phyloP scores from a whole-genome alignment of 2,113 vertebrate genomes.

The Nansenia antarctica region DNA sequence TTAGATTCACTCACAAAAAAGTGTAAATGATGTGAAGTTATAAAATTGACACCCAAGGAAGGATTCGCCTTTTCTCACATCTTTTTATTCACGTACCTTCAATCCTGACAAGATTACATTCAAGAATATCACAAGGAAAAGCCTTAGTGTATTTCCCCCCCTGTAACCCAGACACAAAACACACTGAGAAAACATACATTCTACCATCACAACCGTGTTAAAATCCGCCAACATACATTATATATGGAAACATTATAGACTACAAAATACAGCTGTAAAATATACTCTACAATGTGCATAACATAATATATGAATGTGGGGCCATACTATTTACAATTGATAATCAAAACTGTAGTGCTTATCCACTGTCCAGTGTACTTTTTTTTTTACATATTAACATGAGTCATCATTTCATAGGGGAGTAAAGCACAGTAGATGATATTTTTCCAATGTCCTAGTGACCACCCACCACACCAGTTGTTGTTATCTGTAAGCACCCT shows the following conservation, averaged over 20 bases:
- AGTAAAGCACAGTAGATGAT: conserved; percentile 16
- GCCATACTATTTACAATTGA: conserved; percentile 62
- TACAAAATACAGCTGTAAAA: conserved; percentile 45
- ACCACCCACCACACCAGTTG: conserved; percentile 4
- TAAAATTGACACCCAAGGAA: too few species aligned
- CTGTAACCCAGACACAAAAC: conserved; percentile 24
- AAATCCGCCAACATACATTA: conserved; percentile 49
- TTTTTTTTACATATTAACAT: conserved; percentile 67
- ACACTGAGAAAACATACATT: conserved; percentile 47
- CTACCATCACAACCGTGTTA: conserved; percentile 45
- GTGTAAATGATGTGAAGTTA: too few species aligned
- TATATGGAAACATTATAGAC: conserved; percentile 61
- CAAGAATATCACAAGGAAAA: conserved; percentile 68
- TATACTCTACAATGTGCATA: conserved; percentile 53
- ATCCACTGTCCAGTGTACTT: conserved; percentile 10
- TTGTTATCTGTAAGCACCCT: conserved; percentile 49
- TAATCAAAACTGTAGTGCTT: conserved; percentile 42
- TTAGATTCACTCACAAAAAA: too few species aligned
- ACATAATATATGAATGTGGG: conserved; percentile 44
- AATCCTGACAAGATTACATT: conserved; percentile 62
- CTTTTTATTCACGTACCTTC: conserved; percentile 64
- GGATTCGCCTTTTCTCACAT: neutral
- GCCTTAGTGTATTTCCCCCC: conserved; percentile 35
- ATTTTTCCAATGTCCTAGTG: conserved; percentile 39
- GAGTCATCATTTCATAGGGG: conserved; percentile 40